phyloP scores from a whole-genome alignment of 2,113 vertebrate genomes.

The Phyllopteryx taeniolatus region DNA sequence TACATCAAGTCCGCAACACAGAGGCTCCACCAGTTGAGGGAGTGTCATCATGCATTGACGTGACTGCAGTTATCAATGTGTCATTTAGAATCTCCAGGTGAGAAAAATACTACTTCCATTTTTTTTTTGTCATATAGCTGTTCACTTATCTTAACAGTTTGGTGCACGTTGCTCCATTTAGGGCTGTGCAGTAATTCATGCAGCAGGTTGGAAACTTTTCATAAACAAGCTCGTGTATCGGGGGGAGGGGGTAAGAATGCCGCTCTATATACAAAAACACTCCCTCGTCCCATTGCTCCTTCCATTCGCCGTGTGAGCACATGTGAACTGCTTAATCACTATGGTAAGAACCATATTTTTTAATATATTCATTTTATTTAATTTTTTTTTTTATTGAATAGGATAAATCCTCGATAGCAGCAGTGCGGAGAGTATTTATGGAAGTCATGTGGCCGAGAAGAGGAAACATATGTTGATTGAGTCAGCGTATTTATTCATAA shows the following conservation, averaged over 20 bases:
- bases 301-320: not conserved
- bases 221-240: constrained; percentile 60
- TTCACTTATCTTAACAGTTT: not conserved
- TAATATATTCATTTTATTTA: too few relatives aligned
- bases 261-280: constrained; percentile 49
- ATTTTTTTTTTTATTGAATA: not conserved
- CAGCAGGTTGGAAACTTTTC: constrained; percentile 9
- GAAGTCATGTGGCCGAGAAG: not conserved
- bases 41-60: not conserved
- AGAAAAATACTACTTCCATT: not conserved
- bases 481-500: not conserved
- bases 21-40: not conserved
- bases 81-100: not conserved
- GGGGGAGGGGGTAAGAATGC: constrained; percentile 48
- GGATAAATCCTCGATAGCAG: not conserved
- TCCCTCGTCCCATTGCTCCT: not conserved
- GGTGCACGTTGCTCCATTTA: constrained; percentile 1
- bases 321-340: not conserved
- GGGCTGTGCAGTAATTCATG: not conserved
- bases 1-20: not conserved
- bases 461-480: not conserved
- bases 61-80: not conserved
- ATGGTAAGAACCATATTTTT: constrained; percentile 36
- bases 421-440: not conserved
- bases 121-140: not conserved